Base-by-base conservation (phyloP, 2,113 vertebrate species). In the Noctilio leporinus region DNA sequence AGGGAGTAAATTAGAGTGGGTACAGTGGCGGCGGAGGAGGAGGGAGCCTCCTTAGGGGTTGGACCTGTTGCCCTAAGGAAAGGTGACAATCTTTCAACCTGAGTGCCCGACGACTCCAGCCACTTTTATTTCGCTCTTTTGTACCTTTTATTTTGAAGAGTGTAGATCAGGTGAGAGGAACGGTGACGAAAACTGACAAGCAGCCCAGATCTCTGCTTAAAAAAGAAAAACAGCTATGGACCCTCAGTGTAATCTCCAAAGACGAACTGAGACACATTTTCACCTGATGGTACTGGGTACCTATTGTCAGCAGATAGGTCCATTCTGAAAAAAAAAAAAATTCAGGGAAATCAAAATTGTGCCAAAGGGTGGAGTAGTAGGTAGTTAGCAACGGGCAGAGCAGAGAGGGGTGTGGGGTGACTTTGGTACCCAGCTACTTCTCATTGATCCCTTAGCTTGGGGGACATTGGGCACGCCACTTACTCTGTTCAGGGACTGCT, bases 371-470 rank as follows among this genome's bases (percentile, higher is more conserved):
- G 8, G 57, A 11, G 57, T 28, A 24, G 24, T 59, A 9, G 7
- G 35, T 17, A 3, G 45, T 30, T 7, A 43, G 8, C 26, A 62
- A 45, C 15, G 35, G 30, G 4, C 2, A 3, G 24, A 35, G 35
- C 3, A 30, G 0, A 5, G n/a, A 17, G 20, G 22, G 16, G 30
- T 0, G 1, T 3, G 0, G 3, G 33, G 2, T 30, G 35, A 20
- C 30, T 11, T 10, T 17, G 19, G 15, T 5, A n/a, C 8, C 3
- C 3, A 1, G 11, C 7, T 1, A 4, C 65, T 26, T 55, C 26
- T 20, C 45, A 9, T 33, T n/a, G n/a, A 3, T n/a, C 53, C 24
- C 53, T 53, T 6, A 5, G 14, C 33, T 43, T 5, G 0, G 4
- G 55, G 38, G 16, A 5, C 4, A 3, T 3, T 12, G 47, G 17